Evolutionary conservation across 1,140 invertebrate genomes (phyloP), one percentile per base, ranked within the genome.

Genomic region (Saccostrea echinata): DNA sequence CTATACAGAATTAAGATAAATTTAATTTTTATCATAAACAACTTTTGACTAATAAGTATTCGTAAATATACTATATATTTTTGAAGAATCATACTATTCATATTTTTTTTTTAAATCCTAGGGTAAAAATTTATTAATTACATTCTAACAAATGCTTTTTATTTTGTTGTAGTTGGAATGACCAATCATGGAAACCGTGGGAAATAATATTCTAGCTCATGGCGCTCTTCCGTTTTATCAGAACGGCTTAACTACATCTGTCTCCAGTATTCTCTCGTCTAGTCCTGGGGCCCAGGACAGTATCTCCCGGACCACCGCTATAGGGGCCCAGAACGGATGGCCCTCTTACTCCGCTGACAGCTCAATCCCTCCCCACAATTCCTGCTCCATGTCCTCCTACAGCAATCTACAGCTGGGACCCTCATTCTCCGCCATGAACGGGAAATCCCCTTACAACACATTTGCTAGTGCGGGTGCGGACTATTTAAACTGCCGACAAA

Each of bases 401-500:
- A 91, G 92, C 24, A 94, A 94, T 88, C 89, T 93, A 24, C 92
- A 92, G 64, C 85, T 94, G 8, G 92, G 93, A 33, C 91, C 93
- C 6, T 93, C 92, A 1, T 94, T 93, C 84, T 90, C 92, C 85
- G 85, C 90, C n/a, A 93, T 93, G 92, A 94, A 93, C 89, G 91
- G 91, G 64, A 94, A 94, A 87, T 90, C 92, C 3, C 89, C 92
- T 11, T 91, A 91, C 76, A 90, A 88, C 55, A 88, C 90, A 43
- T 91, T 91, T 53, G 86, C 88, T 55, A 85, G 86, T 43, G 85
- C 88, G 13, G 88, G 89, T 82, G 91, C 92, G 6, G 93, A 94
- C 88, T 93, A 93, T 90, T 85, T 94, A 52, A 94, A 94, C 88
- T 94, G 94, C 90, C 90, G 93, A 76, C 92, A 93, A 90, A 94